Base-by-base conservation (phyloP, 1,140 invertebrate genomes). In the Drosophila murphyi region DNA sequence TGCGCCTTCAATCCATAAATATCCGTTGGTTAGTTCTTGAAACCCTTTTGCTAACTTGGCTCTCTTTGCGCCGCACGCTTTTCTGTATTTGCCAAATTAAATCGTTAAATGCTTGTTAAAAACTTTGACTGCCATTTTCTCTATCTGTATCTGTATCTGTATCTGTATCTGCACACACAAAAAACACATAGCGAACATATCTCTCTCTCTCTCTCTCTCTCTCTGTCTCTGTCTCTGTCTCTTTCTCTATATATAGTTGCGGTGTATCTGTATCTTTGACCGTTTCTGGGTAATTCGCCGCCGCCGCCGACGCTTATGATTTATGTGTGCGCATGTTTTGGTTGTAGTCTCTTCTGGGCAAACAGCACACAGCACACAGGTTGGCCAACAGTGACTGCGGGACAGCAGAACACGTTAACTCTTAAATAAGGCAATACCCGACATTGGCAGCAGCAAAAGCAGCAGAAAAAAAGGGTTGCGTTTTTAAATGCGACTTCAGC, bases 81-180 rank as follows among this genome's bases (percentile, higher is more conserved):
- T 59, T 71, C 71, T 59, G 72, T 80, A 78, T 87, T 89, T 85
- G 85, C 65, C 85, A 89, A 89, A 89, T 89, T 89, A 89, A 89
- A 89, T 89, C 86, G 85, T 89, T 89, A 89, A 89, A 90, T 90
- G 85, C 85, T 89, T 89, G 85, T 89, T 89, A 89, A 89, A 88
- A 89, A 89, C 74, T 89, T 90, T 87, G 86, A 85, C 85, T 90
- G 79, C 80, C 73, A 56, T 60, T 82, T 59, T 67, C 72, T 52
- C 60, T 71, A 63, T 70, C 37, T 47, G 48, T 69, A 65, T 82
- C 60, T 76, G 63, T 69, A 65, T 82, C 60, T 76, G 63, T 20
- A 20, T 20, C 20, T 20, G 20, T 61, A 71, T 48, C 45, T 45
- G 48, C 52, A 62, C 31, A 55, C 54, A 34, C n/a, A 37, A 69